phyloP scores from a whole-genome alignment of 2,113 vertebrate genomes.

The Leptosomus discolor region DNA sequence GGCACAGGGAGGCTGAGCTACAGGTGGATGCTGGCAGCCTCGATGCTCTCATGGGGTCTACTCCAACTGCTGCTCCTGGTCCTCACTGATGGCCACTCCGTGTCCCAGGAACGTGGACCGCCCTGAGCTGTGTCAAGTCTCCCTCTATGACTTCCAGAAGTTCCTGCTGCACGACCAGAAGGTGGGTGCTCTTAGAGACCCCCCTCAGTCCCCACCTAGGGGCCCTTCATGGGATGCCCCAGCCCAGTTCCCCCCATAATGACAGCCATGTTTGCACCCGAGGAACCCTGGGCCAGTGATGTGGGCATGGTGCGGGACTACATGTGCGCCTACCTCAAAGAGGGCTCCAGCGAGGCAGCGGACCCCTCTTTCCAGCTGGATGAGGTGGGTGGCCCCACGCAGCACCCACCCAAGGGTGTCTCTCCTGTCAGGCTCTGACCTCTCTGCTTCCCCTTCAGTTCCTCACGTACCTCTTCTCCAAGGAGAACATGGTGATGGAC shows the following conservation, averaged over 20 bases:
- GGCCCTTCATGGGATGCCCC: background rate
- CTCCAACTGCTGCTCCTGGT: background rate
- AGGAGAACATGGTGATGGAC: slow-evolving; percentile 82
- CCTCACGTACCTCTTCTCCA: slow-evolving; percentile 86
- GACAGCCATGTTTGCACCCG: background rate
- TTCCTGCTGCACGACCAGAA: slow-evolving; percentile 88
- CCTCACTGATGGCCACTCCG: background rate
- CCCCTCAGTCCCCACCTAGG: background rate
- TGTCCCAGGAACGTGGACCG: slow-evolving; percentile 80
- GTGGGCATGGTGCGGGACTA: slow-evolving; percentile 78
- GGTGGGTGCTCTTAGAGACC: slow-evolving; percentile 54
- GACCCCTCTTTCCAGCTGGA: slow-evolving; percentile 85
- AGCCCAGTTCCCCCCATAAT: accelerated
- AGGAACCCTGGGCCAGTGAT: slow-evolving; percentile 85
- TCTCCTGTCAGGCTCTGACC: background rate
- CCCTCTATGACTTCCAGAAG: slow-evolving; percentile 87
- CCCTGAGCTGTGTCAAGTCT: slow-evolving; percentile 83
- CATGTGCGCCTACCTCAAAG: slow-evolving; percentile 79
- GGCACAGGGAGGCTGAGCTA: background rate
- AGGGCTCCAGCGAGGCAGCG: slow-evolving; percentile 28
- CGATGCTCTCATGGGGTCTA: background rate
- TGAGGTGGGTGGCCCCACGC: slow-evolving; percentile 63
- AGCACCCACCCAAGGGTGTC: background rate
- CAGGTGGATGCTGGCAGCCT: background rate
- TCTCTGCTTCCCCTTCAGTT: slow-evolving; percentile 66